Conservation (phyloP, 37 sponge, comb jelly and placozoan genomes). For the Chondrilla cf. caribensis region DNA sequence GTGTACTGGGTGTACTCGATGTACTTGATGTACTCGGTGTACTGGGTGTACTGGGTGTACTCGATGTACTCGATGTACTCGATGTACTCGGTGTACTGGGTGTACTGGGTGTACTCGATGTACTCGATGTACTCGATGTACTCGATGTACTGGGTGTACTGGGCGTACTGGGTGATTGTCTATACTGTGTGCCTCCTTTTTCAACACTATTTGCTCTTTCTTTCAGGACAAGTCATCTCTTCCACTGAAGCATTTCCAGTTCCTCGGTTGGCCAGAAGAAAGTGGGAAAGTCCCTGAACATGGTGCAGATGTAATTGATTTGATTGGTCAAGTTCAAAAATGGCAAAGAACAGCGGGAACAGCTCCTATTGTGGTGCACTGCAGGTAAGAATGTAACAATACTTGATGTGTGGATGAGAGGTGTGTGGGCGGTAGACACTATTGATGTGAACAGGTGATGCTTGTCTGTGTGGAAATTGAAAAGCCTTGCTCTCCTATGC, state of each 20-base stretch:
- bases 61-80: no score
- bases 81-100: no score
- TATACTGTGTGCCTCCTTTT: no score
- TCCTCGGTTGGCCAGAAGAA: conserved; percentile 82
- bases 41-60: no score
- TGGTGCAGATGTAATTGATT: conserved; percentile 69
- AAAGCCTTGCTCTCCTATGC: background rate
- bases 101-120: no score
- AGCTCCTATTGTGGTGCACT: conserved; percentile 74
- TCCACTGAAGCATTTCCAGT: conserved; percentile 90
- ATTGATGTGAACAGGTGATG: no score
- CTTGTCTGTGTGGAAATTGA: background rate
- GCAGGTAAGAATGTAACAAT: conserved; percentile 64
- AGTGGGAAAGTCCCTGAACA: conserved; percentile 49
- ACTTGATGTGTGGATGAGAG: background rate
- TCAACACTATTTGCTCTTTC: no score
- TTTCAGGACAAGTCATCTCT: conserved; percentile 59
- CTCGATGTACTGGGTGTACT: no score
- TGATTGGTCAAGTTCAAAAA: conserved; percentile 82
- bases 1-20: no score
- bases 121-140: no score
- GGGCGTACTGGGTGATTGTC: no score
- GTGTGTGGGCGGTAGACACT: background rate
- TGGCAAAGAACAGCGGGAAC: conserved; percentile 80
- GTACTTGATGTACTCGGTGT: no score